Evolutionary conservation across 1,140 invertebrate genomes (phyloP), one percentile per base, ranked within the genome.

Genomic region (Bombus huntii): DNA sequence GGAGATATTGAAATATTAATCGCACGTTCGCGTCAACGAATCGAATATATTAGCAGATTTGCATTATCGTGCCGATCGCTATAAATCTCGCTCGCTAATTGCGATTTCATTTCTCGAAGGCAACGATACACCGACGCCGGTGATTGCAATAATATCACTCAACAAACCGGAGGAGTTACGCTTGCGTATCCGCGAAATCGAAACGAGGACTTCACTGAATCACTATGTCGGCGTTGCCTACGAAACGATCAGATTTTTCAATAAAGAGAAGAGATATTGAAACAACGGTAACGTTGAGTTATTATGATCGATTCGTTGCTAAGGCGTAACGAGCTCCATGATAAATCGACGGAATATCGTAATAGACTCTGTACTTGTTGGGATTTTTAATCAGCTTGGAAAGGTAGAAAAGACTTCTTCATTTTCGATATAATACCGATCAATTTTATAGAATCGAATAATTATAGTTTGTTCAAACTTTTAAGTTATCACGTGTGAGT

Each of bases 1-100:
- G 18, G 3, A 42, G 25, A 39, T 25, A n/a, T 31, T 62, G 57
- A 77, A 77, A 77, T 77, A 62, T 77, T 42, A 62, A 59, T 39
- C 57, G 28, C 18, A 39, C 13, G 1, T 34, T 53, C 12, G 53
- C 53, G 75, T 18, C 28, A n/a, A 39, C 37, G 15, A 62, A 31
- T 77, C 57, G 57, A 77, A 77, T 62, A 31, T 77, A 77, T 77
- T 62, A 39, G 15, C 75, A 42, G 37, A 77, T 77, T 77, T 62
- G 57, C 75, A 62, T 77, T 62, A 77, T 22, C 15, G 75, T n/a
- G 53, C 10, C 75, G 75, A 77, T 77, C 34, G 75, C 75, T 37
- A 62, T 77, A 77, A 77, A 62, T 77, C 34, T 77, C 13, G 31
- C 3, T 3, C 25, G 37, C 75, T 37, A 77, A 77, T 62, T 77